Evolutionary conservation across 53 echinoderm and acorn worm species (phyloP).

Genomic region (Temnopleurus reevesii): DNA sequence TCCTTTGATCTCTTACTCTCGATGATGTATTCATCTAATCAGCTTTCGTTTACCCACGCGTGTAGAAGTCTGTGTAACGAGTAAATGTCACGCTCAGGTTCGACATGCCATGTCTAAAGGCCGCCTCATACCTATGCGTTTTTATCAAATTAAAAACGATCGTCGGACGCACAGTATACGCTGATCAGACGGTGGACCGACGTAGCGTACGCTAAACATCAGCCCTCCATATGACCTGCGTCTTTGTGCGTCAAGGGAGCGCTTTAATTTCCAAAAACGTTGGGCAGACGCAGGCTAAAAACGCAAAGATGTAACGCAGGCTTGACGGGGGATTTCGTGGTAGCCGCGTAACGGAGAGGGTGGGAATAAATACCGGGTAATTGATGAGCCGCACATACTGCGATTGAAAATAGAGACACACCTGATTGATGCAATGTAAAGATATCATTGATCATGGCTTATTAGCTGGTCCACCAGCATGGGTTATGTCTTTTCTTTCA

Average conservation of each 20-base stretch:
- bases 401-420: neutral
- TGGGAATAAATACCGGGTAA: neutral
- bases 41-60: neutral
- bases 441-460: conserved; percentile 7
- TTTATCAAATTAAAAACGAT: too few species aligned
- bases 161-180: too few species aligned
- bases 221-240: too few species aligned
- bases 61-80: neutral
- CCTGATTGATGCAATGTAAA: conserved; percentile 29
- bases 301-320: too few species aligned
- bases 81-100: neutral
- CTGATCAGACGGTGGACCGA: too few species aligned
- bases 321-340: neutral
- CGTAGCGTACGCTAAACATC: too few species aligned
- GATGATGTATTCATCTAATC: neutral
- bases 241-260: too few species aligned
- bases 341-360: neutral
- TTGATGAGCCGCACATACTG: neutral
- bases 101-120: too few species aligned
- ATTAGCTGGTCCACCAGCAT: neutral
- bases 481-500: neutral
- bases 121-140: too few species aligned
- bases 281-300: too few species aligned
- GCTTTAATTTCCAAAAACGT: too few species aligned
- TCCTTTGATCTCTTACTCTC: too few species aligned